Conservation (phyloP, 2,797 vertebrate species). For the Oreortyx pictus region DNA sequence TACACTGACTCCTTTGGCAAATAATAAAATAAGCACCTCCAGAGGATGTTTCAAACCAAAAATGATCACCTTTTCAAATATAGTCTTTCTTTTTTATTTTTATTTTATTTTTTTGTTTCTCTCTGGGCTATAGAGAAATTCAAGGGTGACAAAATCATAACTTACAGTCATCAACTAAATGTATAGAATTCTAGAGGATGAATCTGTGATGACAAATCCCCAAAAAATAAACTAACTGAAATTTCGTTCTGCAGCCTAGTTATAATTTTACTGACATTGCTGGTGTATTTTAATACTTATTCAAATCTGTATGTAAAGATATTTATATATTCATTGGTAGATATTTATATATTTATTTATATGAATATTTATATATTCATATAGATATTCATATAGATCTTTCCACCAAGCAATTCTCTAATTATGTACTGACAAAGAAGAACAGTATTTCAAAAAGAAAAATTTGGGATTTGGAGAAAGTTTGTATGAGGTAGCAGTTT, state of each 20-base stretch:
- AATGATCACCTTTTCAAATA: neutral
- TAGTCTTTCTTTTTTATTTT: neutral
- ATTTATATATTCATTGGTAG: neutral
- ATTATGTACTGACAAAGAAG: neutral
- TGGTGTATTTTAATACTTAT: neutral
- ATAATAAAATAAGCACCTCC: neutral
- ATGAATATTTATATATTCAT: neutral
- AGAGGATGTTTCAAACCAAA: neutral
- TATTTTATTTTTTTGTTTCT: neutral
- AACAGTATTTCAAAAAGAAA: neutral
- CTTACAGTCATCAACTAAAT: neutral
- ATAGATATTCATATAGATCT: neutral
- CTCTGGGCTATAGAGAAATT: neutral
- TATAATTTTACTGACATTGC: neutral
- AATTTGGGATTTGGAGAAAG: neutral
- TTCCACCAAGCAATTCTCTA: neutral
- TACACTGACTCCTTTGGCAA: neutral
- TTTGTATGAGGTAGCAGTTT: neutral
- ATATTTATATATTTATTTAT: constrained; percentile 29
- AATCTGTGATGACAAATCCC: neutral
- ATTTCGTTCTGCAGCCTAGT: neutral
- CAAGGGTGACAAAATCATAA: neutral
- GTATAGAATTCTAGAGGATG: neutral
- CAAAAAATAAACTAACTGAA: neutral
- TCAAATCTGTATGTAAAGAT: neutral